Conservation (phyloP, 1,140 invertebrate genomes). For the Drosophila lacteicornis region DNA sequence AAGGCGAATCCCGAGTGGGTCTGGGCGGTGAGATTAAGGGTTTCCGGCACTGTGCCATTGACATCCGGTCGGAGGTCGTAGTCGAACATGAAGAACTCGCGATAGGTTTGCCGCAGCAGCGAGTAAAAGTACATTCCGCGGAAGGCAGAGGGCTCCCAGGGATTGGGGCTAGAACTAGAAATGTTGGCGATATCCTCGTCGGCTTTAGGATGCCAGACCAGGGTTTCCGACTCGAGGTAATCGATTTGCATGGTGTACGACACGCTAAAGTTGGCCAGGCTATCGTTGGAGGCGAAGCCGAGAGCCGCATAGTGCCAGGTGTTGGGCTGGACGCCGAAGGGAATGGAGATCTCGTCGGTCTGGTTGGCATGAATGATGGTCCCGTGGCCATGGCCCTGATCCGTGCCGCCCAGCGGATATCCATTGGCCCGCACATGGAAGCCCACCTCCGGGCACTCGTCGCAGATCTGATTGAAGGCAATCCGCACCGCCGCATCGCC, state of each 20-base stretch:
- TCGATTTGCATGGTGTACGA: constrained; percentile 67
- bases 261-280: constrained; percentile 17
- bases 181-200: not conserved
- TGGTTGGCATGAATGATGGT: constrained; percentile 70
- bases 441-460: constrained; percentile 67
- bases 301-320: constrained; percentile 87
- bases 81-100: constrained; percentile 90
- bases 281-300: constrained; percentile 48
- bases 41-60: constrained; percentile 87
- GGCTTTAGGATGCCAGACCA: constrained; percentile 9
- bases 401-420: constrained; percentile 55
- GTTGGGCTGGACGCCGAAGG: constrained; percentile 86
- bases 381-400: constrained; percentile 63
- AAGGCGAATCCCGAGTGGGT: constrained; percentile 88
- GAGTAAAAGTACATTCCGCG: constrained; percentile 84
- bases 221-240: constrained; percentile 27
- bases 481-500: constrained; percentile 68
- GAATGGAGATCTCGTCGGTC: constrained; percentile 68
- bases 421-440: constrained; percentile 75
- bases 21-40: constrained; percentile 88
- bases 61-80: constrained; percentile 87
- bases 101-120: constrained; percentile 88
- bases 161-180: constrained; percentile 45
- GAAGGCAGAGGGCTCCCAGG: constrained; percentile 63
- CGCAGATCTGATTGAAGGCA: constrained; percentile 62